These are phyloP conservation scores for Numida meleagris DNA, from an alignment of 2,113 vertebrate species.

Conservation along the genomic window DNA sequence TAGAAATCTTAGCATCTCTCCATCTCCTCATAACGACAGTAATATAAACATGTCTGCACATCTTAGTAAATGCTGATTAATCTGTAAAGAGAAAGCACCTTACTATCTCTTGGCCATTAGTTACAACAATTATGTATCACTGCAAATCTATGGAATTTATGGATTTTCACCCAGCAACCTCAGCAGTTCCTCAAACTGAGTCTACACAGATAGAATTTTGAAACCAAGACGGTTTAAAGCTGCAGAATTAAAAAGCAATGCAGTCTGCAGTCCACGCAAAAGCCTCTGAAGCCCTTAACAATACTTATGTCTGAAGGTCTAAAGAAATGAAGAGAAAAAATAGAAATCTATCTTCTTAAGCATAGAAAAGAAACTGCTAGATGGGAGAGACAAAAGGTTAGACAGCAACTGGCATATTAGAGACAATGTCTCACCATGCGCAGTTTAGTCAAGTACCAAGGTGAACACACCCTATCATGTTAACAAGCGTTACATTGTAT, in stretches of 20 bases:
- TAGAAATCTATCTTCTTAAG: background rate
- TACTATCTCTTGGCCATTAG: background rate
- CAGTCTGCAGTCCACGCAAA: background rate
- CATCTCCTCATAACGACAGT: background rate
- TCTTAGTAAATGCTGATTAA: background rate
- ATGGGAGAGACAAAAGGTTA: background rate
- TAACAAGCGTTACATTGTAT: background rate
- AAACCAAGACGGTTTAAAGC: background rate
- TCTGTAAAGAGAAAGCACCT: background rate
- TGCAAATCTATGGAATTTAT: background rate
- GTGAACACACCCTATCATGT: fast-evolving
- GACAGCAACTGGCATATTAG: background rate
- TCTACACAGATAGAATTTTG: background rate
- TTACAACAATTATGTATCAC: fast-evolving
- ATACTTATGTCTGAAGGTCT: background rate
- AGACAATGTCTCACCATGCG: background rate
- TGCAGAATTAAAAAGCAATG: background rate
- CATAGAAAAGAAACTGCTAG: background rate
- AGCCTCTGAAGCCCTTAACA: background rate
- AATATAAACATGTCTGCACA: background rate
- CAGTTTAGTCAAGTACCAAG: background rate
- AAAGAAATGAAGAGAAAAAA: background rate
- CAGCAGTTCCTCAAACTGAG: background rate
- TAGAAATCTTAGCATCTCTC: background rate
- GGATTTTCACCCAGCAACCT: background rate